phyloP scores from a whole-genome alignment of 2,113 vertebrate genomes.

The Indicator indicator region DNA sequence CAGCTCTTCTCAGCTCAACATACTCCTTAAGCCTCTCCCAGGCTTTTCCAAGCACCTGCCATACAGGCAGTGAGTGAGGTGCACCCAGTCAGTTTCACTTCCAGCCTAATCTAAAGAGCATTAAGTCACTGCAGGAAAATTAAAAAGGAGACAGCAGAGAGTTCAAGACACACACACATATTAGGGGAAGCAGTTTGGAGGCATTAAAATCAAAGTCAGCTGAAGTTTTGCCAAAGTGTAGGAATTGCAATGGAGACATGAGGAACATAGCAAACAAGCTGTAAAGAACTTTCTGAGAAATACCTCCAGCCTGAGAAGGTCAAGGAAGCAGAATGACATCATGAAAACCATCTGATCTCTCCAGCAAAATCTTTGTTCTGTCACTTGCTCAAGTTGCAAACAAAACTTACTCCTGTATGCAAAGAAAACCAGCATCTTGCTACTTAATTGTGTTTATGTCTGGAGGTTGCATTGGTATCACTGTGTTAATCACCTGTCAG shows the following conservation, averaged over 20 bases:
- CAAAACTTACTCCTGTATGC: background rate
- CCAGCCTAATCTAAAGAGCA: background rate
- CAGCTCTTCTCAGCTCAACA: background rate
- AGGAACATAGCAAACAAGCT: background rate
- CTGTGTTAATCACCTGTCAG: background rate
- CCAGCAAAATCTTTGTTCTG: background rate
- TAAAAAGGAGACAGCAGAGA: background rate
- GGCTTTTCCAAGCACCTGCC: background rate
- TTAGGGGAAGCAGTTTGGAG: background rate
- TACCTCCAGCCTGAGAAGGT: background rate
- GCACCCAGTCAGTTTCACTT: background rate
- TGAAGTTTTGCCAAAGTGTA: background rate
- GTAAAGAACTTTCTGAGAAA: background rate
- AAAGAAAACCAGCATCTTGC: background rate
- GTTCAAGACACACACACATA: accelerated
- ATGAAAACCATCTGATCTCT: background rate
- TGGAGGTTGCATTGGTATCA: background rate
- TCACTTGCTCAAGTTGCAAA: background rate
- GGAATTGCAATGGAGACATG: background rate
- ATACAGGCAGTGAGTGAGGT: background rate
- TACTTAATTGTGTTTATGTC: background rate
- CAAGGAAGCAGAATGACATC: background rate
- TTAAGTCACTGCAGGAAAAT: background rate
- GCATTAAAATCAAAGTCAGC: background rate
- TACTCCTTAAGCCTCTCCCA: accelerated